These are phyloP conservation scores for Megathymus violae DNA, from an alignment of 1,140 invertebrate species.

Conservation along the genomic window DNA sequence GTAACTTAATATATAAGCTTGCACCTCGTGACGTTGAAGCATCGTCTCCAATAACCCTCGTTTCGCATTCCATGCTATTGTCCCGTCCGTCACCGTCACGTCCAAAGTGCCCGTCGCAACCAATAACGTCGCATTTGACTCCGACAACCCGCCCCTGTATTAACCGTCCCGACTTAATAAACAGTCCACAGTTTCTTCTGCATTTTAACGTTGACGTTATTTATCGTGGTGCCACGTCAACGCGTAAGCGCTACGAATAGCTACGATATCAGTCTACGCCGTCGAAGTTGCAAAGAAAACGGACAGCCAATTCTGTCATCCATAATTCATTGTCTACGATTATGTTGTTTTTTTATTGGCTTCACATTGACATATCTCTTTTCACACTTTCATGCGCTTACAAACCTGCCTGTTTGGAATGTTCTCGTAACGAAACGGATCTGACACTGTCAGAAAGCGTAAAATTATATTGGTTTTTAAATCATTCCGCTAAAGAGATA, in stretches of 20 bases:
- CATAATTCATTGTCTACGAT: slow-evolving; percentile 29
- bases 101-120: slow-evolving; percentile 40
- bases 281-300: slow-evolving; percentile 29
- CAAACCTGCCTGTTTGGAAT: too few species aligned
- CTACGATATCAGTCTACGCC: slow-evolving; percentile 29
- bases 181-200: neutral
- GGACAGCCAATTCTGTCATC: slow-evolving; percentile 25
- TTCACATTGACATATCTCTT: slow-evolving; percentile 23
- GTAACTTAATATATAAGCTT: slow-evolving; percentile 45
- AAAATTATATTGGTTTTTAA: too few species aligned
- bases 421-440: too few species aligned
- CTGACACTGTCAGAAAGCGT: too few species aligned
- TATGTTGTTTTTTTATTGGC: slow-evolving; percentile 29
- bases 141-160: slow-evolving; percentile 21
- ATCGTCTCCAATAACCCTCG: slow-evolving; percentile 70
- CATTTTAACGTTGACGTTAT: slow-evolving; percentile 26
- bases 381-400: too few species aligned
- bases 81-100: slow-evolving; percentile 63
- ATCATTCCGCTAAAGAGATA: too few species aligned
- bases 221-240: slow-evolving; percentile 17
- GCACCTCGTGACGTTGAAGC: slow-evolving; percentile 63
- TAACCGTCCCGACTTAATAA: slow-evolving; percentile 11
- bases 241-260: slow-evolving; percentile 22
- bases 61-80: slow-evolving; percentile 56
- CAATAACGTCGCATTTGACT: slow-evolving; percentile 51